Conservation (phyloP, 2,888 invertebrate species). For the Thumatha senex region DNA sequence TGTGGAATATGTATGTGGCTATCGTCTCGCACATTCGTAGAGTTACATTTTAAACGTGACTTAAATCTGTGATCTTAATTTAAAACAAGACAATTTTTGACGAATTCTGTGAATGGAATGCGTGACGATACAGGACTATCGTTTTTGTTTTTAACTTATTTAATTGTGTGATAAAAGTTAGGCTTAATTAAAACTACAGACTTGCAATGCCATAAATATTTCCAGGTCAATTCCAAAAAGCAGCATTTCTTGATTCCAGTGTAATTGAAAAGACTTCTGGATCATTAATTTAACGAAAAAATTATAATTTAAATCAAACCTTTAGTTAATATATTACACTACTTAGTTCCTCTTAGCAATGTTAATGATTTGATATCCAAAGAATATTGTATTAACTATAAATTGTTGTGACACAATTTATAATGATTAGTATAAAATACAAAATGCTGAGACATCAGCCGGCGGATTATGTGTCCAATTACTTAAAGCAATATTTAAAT, state of each 20-base stretch:
- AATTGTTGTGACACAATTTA: constrained; percentile 69
- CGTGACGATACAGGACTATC: constrained; percentile 65
- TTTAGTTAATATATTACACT: constrained; percentile 49
- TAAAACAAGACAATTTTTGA: constrained; percentile 78
- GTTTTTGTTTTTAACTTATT: constrained; percentile 74
- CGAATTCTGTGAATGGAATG: constrained; percentile 72
- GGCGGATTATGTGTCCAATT: constrained; percentile 57
- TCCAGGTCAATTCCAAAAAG: constrained; percentile 70
- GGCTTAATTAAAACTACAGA: constrained; percentile 67
- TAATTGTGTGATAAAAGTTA: constrained; percentile 76
- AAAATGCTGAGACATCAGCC: constrained; percentile 47
- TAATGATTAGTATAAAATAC: constrained; percentile 64
- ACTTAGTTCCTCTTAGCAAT: constrained; percentile 81
- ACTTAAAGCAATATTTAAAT: constrained; percentile 78
- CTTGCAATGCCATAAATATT: constrained; percentile 73
- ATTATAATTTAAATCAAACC: constrained; percentile 48
- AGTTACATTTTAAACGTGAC: constrained; percentile 78
- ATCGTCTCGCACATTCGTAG: constrained; percentile 75
- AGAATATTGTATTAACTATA: constrained; percentile 77
- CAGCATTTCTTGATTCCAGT: constrained; percentile 70
- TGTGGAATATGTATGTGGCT: constrained; percentile 78
- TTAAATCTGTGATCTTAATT: constrained; percentile 84
- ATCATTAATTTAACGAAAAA: constrained; percentile 38
- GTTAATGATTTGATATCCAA: constrained; percentile 80
- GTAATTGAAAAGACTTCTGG: constrained; percentile 43